Percentiles rank a stretch among this genome's conserved stretches.
These are phyloP conservation scores for Candoia aspera DNA, from an alignment of 2,113 vertebrate genomes.

Conservation along the genomic window DNA sequence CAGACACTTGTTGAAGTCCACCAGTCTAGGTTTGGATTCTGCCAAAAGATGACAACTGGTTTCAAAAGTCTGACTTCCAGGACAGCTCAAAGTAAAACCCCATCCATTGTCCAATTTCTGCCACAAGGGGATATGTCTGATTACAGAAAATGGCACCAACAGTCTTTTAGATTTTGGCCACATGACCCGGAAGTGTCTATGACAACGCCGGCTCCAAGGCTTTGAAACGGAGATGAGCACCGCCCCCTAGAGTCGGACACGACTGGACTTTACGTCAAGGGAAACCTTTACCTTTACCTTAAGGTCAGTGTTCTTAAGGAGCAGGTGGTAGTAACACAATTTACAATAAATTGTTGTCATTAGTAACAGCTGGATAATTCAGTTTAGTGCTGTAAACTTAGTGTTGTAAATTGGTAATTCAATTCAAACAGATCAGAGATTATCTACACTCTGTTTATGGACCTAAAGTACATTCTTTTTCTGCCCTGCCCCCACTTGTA, in stretches of 20 bases:
- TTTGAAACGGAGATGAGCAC: no score
- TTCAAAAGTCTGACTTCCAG: neutral
- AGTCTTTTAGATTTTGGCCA: neutral
- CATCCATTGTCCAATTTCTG: neutral
- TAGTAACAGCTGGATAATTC: neutral
- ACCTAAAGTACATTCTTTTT: slow-evolving; percentile 22
- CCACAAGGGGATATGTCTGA: neutral
- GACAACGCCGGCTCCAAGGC: no score
- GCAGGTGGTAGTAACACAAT: neutral
- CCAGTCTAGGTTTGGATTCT: neutral
- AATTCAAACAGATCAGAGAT: neutral
- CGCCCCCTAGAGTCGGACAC: no score
- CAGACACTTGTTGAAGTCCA: neutral
- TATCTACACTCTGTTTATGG: neutral
- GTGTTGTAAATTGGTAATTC: neutral
- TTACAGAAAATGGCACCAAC: neutral
- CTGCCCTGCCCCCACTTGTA: neutral
- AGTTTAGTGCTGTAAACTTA: neutral
- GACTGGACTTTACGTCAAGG: no score
- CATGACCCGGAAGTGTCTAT: no score
- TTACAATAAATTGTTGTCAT: neutral
- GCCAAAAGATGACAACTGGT: neutral
- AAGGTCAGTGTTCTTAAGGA: neutral
- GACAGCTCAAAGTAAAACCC: neutral
- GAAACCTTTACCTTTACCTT: no score